Evolutionary conservation across 1,140 invertebrate genomes (phyloP).

Genomic region (Hormaphis cornu): DNA sequence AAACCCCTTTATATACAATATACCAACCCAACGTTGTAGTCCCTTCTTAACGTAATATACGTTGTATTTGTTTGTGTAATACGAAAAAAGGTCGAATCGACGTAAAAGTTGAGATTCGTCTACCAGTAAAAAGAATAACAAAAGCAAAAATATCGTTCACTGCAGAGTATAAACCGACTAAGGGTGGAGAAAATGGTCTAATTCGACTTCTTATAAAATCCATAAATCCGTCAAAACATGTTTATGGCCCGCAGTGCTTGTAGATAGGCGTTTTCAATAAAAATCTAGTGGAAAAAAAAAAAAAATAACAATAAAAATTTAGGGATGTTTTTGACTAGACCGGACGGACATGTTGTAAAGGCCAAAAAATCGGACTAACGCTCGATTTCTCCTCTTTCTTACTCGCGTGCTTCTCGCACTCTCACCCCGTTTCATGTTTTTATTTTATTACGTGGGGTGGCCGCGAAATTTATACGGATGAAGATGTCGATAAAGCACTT

Average conservation of each 20-base stretch:
- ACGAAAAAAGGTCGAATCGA: constrained; percentile 21
- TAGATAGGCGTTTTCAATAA: constrained; percentile 19
- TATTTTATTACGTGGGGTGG: constrained; percentile 28
- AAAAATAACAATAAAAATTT: constrained; percentile 30
- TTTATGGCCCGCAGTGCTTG: background rate
- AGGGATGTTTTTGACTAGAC: constrained; percentile 27
- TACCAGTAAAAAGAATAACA: background rate
- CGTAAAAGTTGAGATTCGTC: constrained; percentile 24
- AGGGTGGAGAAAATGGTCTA: constrained; percentile 17
- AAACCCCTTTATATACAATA: background rate
- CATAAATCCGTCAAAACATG: constrained; percentile 18
- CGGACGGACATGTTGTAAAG: constrained; percentile 28
- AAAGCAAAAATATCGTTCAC: constrained; percentile 28
- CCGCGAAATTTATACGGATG: constrained; percentile 25
- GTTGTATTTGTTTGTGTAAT: constrained; percentile 8
- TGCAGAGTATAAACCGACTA: background rate
- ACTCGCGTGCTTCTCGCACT: background rate
- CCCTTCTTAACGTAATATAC: background rate
- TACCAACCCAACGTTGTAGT: background rate
- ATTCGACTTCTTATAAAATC: constrained; percentile 22
- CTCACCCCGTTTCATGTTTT: background rate
- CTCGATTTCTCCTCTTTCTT: constrained; percentile 5
- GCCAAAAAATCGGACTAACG: constrained; percentile 18
- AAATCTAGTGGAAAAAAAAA: background rate
- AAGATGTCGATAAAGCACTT: constrained; percentile 33